A percentile compares a stretch with the other conserved stretches of the same genome.
Evolutionary conservation across 2,797 vertebrate genomes (phyloP).

Genomic region (Hippocampus kuda): DNA sequence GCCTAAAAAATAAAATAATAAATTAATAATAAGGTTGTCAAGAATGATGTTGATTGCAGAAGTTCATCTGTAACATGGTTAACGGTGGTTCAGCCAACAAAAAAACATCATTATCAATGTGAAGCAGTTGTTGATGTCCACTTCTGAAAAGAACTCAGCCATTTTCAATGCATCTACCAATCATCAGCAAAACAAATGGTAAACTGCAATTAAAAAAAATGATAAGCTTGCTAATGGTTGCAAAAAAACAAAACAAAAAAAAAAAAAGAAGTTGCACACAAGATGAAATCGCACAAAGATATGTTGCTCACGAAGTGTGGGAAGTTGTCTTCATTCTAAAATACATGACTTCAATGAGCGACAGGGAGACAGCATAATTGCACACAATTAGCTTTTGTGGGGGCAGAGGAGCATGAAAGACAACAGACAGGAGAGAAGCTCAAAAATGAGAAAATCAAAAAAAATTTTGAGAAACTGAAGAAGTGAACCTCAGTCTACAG

Average conservation of each 20-base stretch:
- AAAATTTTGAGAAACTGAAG: constrained; percentile 19
- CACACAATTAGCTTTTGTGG: constrained; percentile 55
- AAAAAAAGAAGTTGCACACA: constrained; percentile 1
- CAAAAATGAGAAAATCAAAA: constrained; percentile 36
- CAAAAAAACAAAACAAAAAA: background rate
- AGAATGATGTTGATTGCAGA: background rate
- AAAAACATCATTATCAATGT: background rate
- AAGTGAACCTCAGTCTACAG: constrained; percentile 23
- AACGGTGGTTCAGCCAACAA: background rate
- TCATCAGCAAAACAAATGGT: background rate
- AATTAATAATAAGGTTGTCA: background rate
- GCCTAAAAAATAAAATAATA: too few species aligned
- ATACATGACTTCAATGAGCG: constrained; percentile 46
- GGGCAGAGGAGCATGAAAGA: constrained; percentile 30
- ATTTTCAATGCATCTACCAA: constrained; percentile 25
- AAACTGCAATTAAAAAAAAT: background rate
- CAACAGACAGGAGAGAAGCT: background rate
- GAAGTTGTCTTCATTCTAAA: constrained; percentile 41
- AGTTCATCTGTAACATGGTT: too few species aligned
- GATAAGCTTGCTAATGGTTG: background rate
- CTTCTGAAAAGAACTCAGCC: background rate
- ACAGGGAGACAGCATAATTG: constrained; percentile 54
- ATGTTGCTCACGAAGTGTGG: constrained; percentile 27
- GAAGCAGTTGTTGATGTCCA: background rate
- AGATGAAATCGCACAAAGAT: constrained; percentile 39